Evolutionary conservation across 2,797 vertebrate genomes (phyloP), one percentile per base, ranked within the genome.

Genomic region (Arremon brunneinucha): DNA sequence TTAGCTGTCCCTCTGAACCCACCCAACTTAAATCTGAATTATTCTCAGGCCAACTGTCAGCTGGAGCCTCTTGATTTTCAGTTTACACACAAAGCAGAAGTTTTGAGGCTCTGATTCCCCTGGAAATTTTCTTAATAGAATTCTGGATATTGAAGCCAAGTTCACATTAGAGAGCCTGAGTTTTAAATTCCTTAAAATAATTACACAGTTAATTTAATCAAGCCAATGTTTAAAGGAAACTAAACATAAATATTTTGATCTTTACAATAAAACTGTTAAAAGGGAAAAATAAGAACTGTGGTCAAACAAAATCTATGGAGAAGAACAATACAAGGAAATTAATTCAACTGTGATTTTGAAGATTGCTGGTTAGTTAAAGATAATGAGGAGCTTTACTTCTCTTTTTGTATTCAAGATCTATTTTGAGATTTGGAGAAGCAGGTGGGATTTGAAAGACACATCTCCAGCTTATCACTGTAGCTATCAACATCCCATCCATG

Each of bases 141-240:
- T 52, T 88, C 47, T 56, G 60, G 62, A 39, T 81, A 44, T 14
- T 23, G 76, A 93, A 92, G 89, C 76, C 85, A 88, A 93, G 70
- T 41, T 92, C 89, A 62, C 27, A 63, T 93, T 57, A 83, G 55
- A 78, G 57, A 94, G 84, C 22, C 22, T 4, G 34, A 71, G 84
- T 65, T 84, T 87, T 83, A 74, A 62, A 71, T 71, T 90, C 72
- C 76, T 89, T 85, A 83, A 94, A 91, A 87, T 75, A 95, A 89
- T 91, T 83, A 94, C 74, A 50, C 24, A 62, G 82, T 76, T 93
- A 94, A 96, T 94, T 94, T 71, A 94, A 95, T 94, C 65, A 43
- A 24, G 35, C 27, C 37, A 44, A 59, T 89, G 59, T 89, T 95
- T 86, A 83, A 94, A 85, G 78, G 76, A 81, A 95, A 91, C 89